Evolutionary conservation across 2,797 vertebrate species (phyloP).

Genomic region (Gouania willdenowi): DNA sequence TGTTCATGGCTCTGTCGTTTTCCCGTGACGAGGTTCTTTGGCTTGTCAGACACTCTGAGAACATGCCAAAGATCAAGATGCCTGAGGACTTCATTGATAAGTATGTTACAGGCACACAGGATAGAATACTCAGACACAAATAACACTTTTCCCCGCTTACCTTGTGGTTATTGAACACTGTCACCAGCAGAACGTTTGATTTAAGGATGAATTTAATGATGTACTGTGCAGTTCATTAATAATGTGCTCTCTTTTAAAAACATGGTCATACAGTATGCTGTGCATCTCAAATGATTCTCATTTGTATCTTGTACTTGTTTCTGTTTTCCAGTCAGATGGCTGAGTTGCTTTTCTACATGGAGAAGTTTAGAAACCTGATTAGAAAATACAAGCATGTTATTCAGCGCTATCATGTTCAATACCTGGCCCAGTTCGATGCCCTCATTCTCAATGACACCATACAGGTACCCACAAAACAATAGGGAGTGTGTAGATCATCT

Average conservation of each 20-base stretch:
- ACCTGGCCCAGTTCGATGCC: slow-evolving; percentile 87
- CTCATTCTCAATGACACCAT: slow-evolving; percentile 86
- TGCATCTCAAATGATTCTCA: not conserved
- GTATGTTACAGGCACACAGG: slow-evolving; percentile 61
- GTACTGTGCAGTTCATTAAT: not conserved
- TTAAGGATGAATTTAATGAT: not conserved
- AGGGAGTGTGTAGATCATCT: no score
- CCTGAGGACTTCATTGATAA: slow-evolving; percentile 84
- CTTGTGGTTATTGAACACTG: no score
- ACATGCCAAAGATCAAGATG: slow-evolving; percentile 86
- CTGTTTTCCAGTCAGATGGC: slow-evolving; percentile 75
- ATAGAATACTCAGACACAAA: no score
- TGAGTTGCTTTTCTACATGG: slow-evolving; percentile 85
- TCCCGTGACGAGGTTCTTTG: slow-evolving; percentile 89
- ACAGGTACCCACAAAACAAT: slow-evolving; percentile 73
- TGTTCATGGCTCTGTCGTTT: slow-evolving; percentile 90
- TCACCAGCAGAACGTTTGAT: no score
- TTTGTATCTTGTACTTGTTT: not conserved
- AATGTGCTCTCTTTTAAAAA: no score
- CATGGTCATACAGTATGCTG: no score
- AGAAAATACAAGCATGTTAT: slow-evolving; percentile 64
- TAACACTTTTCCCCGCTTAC: no score
- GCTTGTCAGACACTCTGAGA: slow-evolving; percentile 86
- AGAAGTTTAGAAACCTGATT: slow-evolving; percentile 76
- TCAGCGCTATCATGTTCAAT: slow-evolving; percentile 87